These are phyloP conservation scores for Xestia ashworthii DNA, from an alignment of 2,888 invertebrate genomes.

Conservation along the genomic window DNA sequence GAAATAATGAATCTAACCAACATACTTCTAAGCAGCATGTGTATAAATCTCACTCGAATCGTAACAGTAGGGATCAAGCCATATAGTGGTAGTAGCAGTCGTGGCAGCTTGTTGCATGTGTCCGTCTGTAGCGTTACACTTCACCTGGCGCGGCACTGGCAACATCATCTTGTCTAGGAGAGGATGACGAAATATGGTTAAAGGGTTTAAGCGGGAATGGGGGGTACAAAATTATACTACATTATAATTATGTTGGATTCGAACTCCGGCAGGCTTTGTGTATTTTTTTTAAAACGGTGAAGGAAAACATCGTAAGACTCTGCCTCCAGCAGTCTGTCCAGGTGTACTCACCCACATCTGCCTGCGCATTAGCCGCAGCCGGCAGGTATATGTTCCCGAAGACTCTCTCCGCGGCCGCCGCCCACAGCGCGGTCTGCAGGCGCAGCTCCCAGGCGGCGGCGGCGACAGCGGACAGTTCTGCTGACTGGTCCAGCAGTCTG, in stretches of 20 bases:
- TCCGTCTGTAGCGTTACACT: constrained; percentile 64
- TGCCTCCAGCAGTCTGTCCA: constrained; percentile 2
- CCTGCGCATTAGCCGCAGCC: constrained; percentile 94
- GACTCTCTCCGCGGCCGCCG: constrained; percentile 94
- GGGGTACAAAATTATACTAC: not conserved
- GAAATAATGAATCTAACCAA: constrained; percentile 10
- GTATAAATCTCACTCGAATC: constrained; percentile 81
- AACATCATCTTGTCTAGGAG: constrained; percentile 1
- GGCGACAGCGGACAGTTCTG: constrained; percentile 95
- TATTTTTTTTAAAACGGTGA: too few relatives aligned
- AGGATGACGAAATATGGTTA: not conserved
- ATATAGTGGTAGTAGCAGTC: constrained; percentile 68
- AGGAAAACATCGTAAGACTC: not conserved
- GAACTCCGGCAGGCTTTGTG: too few relatives aligned
- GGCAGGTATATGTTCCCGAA: constrained; percentile 98
- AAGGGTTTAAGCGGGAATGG: not conserved
- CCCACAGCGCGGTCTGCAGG: constrained; percentile 95
- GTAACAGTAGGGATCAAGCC: constrained; percentile 81
- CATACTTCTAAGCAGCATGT: not conserved
- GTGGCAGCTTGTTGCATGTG: constrained; percentile 28
- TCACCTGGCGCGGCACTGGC: constrained; percentile 71
- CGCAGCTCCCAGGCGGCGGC: constrained; percentile 98
- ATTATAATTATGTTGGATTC: too few relatives aligned
- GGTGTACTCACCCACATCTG: constrained; percentile 78
- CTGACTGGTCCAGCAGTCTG: constrained; percentile 3